Conservation (phyloP, 2,797 vertebrate genomes). For the Chaenodraco wilsoni region DNA sequence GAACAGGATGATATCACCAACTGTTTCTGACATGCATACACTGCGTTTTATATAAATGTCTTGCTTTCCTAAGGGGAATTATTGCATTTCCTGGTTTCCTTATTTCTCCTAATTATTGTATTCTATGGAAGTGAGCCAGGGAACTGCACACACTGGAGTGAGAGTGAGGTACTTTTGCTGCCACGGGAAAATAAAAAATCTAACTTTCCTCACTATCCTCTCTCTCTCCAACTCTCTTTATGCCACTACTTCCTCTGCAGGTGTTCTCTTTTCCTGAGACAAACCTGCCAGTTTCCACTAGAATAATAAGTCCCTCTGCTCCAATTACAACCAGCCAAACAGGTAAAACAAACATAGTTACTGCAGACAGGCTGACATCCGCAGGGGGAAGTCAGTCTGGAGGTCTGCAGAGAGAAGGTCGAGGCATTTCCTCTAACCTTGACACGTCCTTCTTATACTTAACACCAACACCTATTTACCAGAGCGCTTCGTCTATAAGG, state of each 20-base stretch:
- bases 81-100: background rate
- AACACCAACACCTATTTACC: conserved; percentile 56
- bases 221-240: conserved; percentile 1
- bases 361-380: conserved; percentile 48
- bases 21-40: background rate
- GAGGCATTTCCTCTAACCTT: conserved; percentile 57
- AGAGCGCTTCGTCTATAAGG: conserved; percentile 5
- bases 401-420: conserved; percentile 55
- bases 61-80: conserved; percentile 6
- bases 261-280: conserved; percentile 63
- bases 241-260: conserved; percentile 40
- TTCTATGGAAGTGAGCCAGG: conserved; percentile 11
- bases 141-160: background rate
- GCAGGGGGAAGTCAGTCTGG: conserved; percentile 30
- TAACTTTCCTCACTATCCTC: background rate
- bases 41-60: conserved; percentile 1
- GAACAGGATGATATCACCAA: conserved; percentile 1
- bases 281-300: conserved; percentile 54
- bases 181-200: conserved; percentile 1
- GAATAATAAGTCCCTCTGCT: conserved; percentile 39
- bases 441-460: conserved; percentile 41
- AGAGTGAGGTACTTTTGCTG: conserved; percentile 11
- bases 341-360: conserved; percentile 3
- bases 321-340: conserved; percentile 31
- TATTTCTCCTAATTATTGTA: background rate